Percentiles rank a stretch among this genome's conserved stretches.
These are phyloP conservation scores for Phocoena sinus DNA, from an alignment of 2,113 vertebrate species.

Conservation along the genomic window DNA sequence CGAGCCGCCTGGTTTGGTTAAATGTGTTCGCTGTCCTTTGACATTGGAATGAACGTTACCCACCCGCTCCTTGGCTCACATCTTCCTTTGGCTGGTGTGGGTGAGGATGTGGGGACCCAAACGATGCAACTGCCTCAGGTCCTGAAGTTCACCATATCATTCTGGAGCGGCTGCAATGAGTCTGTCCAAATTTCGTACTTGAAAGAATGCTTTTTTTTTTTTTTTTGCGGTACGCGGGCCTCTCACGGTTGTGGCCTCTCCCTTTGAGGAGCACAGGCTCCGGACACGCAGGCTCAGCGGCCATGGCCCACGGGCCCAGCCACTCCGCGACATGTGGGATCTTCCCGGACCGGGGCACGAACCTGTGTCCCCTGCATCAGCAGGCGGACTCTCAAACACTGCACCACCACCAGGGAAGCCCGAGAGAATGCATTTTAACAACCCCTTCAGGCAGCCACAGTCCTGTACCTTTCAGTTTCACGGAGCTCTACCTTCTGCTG, in stretches of 20 bases:
- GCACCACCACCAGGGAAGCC: too few species aligned
- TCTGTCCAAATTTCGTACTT: neutral
- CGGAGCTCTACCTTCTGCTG: rapidly evolving
- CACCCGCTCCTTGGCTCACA: neutral
- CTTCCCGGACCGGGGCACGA: too few species aligned
- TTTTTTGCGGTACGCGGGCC: too few species aligned
- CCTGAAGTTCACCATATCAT: neutral
- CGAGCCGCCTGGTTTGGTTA: neutral
- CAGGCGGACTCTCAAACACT: too few species aligned
- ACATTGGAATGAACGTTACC: rapidly evolving
- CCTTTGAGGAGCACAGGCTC: too few species aligned
- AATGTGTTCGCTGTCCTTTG: rapidly evolving
- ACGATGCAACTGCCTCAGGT: rapidly evolving
- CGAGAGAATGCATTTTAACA: neutral
- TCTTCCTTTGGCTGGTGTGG: too few species aligned
- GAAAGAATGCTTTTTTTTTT: neutral
- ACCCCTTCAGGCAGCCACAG: neutral
- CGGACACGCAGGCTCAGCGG: too few species aligned
- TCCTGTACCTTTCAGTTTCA: neutral
- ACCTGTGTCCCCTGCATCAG: too few species aligned
- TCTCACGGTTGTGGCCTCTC: too few species aligned
- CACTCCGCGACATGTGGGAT: too few species aligned
- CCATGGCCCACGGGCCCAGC: too few species aligned
- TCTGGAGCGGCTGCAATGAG: too few species aligned
- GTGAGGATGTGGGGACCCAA: neutral